These are phyloP conservation scores for Zoanthus solanderi DNA, from an alignment of 92 coral and sea anemone genomes.

Conservation along the genomic window DNA sequence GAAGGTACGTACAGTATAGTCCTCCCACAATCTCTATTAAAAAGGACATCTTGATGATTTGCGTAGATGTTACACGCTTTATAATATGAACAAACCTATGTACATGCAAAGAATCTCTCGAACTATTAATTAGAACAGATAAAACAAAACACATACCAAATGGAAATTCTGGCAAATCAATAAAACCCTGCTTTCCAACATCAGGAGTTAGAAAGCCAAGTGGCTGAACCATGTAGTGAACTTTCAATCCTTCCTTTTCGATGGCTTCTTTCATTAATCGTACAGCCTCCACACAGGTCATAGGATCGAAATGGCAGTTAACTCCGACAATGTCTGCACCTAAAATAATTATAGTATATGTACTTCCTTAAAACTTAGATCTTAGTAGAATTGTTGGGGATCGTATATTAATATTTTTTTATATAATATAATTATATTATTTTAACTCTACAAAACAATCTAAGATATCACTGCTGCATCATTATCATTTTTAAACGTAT, in stretches of 20 bases:
- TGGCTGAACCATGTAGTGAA: constrained; percentile 94
- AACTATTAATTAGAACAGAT: neutral
- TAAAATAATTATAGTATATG: constrained; percentile 9
- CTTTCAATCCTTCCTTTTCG: constrained; percentile 90
- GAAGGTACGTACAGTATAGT: too few species aligned
- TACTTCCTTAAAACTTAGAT: neutral
- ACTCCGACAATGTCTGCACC: constrained; percentile 98
- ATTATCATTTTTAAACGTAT: too few species aligned
- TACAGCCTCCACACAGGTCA: constrained; percentile 76
- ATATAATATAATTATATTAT: too few species aligned
- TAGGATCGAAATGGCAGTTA: constrained; percentile 96
- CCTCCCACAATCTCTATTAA: too few species aligned
- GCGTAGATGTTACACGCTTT: too few species aligned
- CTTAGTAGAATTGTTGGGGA: neutral
- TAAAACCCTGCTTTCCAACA: constrained; percentile 94
- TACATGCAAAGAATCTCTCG: too few species aligned
- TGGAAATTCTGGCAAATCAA: constrained; percentile 98
- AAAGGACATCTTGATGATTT: too few species aligned
- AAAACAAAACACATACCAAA: constrained; percentile 75
- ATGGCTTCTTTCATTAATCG: constrained; percentile 90
- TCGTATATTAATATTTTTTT: too few species aligned
- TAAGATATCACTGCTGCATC: too few species aligned
- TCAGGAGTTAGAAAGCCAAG: constrained; percentile 91
- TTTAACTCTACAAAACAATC: neutral
- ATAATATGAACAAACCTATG: too few species aligned